Evolutionary conservation across 2,113 vertebrate species (phyloP).

Genomic region (Corythornis vintsioides): DNA sequence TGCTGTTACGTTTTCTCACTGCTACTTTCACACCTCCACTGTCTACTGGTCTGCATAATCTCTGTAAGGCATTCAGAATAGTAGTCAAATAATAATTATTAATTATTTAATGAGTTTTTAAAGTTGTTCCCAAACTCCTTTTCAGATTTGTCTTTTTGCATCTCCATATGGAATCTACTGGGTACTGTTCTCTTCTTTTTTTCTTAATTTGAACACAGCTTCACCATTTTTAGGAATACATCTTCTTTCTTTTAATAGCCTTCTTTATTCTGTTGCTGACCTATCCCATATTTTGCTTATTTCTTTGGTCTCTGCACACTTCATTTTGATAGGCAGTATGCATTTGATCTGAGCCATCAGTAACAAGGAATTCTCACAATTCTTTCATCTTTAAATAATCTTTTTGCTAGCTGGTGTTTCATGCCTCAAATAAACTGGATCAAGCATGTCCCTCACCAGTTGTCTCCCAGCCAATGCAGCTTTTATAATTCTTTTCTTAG

Average conservation of each 20-base stretch:
- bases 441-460: neutral
- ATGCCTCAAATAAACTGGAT: constrained; percentile 2
- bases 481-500: constrained; percentile 19
- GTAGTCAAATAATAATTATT: neutral
- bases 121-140: neutral
- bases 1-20: rapidly evolving
- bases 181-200: neutral
- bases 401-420: neutral
- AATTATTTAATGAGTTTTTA: neutral
- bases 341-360: neutral
- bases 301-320: neutral
- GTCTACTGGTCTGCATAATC: neutral
- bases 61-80: neutral
- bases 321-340: neutral
- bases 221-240: neutral
- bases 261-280: neutral
- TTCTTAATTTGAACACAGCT: neutral
- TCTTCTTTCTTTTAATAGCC: neutral
- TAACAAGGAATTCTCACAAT: neutral
- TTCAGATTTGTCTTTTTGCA: neutral
- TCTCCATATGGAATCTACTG: neutral
- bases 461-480: neutral
- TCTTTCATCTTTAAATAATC: constrained; percentile 2
- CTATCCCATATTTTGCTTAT: neutral
- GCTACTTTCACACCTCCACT: neutral